Evolutionary conservation across 2,888 invertebrate genomes (phyloP).

Genomic region (Tipula helvola): DNA sequence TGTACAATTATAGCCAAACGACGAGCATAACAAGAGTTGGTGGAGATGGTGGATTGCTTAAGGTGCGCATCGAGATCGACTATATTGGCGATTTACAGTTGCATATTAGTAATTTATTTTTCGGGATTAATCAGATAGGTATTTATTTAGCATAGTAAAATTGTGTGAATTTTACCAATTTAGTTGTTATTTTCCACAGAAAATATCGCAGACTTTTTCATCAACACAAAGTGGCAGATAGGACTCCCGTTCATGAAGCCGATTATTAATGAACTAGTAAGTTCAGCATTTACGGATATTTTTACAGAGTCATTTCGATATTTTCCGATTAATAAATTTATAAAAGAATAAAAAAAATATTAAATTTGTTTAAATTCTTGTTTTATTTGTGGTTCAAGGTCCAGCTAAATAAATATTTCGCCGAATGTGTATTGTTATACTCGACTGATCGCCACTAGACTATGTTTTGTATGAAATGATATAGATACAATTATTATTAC

Average conservation of each 20-base stretch:
- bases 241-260: slow-evolving; percentile 64
- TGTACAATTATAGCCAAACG: slow-evolving; percentile 51
- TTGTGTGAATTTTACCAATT: neutral
- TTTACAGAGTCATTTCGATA: slow-evolving; percentile 61
- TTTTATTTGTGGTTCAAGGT: neutral
- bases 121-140: slow-evolving; percentile 54
- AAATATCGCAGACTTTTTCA: slow-evolving; percentile 56
- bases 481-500: no score
- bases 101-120: slow-evolving; percentile 60
- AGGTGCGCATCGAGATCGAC: slow-evolving; percentile 59
- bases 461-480: no score
- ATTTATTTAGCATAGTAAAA: slow-evolving; percentile 17
- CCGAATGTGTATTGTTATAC: no score
- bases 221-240: slow-evolving; percentile 70
- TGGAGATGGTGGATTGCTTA: slow-evolving; percentile 36
- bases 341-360: slow-evolving; percentile 23
- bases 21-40: slow-evolving; percentile 36
- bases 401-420: no score
- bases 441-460: no score
- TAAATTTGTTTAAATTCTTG: neutral
- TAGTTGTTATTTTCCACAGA: slow-evolving; percentile 38
- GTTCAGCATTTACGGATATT: slow-evolving; percentile 71
- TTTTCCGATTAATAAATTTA: slow-evolving; percentile 57
- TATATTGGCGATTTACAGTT: slow-evolving; percentile 64
- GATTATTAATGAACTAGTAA: slow-evolving; percentile 70